These are phyloP conservation scores for Catagonus wagneri DNA, from an alignment of 2,113 vertebrate species.

Conservation along the genomic window DNA sequence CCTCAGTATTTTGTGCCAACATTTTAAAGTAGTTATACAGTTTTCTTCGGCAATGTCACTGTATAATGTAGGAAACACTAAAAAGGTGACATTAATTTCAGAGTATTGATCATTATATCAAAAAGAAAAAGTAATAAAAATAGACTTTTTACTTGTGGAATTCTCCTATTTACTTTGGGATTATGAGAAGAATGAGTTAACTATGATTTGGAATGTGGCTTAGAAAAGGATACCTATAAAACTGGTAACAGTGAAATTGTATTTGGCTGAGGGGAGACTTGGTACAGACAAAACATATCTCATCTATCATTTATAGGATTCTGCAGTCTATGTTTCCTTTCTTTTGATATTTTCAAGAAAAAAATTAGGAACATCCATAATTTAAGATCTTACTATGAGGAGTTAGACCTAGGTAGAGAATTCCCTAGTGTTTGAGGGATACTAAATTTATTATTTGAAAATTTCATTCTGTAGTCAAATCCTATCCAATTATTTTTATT, in stretches of 20 bases:
- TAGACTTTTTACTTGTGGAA: background rate
- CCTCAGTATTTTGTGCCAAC: background rate
- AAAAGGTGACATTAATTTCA: background rate
- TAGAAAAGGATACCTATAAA: background rate
- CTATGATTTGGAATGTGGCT: fast-evolving
- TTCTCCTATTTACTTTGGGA: background rate
- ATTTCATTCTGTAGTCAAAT: background rate
- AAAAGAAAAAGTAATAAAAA: background rate
- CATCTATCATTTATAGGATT: background rate
- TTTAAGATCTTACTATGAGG: background rate
- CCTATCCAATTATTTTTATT: background rate
- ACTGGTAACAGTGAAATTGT: background rate
- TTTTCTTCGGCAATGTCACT: background rate
- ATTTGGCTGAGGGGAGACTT: background rate
- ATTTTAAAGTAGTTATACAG: background rate
- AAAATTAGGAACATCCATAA: background rate
- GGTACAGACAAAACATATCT: background rate
- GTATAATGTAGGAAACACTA: background rate
- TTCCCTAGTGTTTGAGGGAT: background rate
- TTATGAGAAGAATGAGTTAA: background rate
- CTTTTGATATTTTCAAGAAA: background rate
- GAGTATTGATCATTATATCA: background rate
- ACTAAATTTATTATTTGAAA: background rate
- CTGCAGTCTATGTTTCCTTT: background rate
- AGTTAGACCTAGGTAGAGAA: background rate